These are phyloP conservation scores for Hippotragus niger DNA, from an alignment of 2,113 vertebrate genomes.

Conservation along the genomic window DNA sequence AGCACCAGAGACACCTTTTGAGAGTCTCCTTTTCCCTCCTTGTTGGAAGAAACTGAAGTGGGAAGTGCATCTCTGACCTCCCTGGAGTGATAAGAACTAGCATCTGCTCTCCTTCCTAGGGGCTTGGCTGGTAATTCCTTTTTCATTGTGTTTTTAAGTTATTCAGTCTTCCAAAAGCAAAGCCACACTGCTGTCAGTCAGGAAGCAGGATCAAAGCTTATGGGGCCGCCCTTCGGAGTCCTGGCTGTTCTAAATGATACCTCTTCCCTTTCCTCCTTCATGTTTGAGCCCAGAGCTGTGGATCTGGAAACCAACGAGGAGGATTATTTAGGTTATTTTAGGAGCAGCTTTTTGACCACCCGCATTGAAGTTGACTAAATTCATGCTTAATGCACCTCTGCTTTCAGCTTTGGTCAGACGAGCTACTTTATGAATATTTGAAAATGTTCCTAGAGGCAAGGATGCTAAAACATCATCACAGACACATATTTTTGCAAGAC, in stretches of 20 bases:
- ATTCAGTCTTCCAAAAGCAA: slow-evolving; percentile 59
- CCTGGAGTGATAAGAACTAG: not conserved
- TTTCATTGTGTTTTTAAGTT: slow-evolving; percentile 68
- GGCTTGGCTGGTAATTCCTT: slow-evolving; percentile 27
- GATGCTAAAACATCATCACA: slow-evolving; percentile 75
- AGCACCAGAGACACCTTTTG: not conserved
- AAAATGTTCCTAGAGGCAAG: slow-evolving; percentile 78
- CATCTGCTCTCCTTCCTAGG: slow-evolving; percentile 51
- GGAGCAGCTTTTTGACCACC: slow-evolving; percentile 69
- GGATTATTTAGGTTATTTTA: slow-evolving; percentile 72
- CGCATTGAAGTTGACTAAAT: slow-evolving; percentile 73
- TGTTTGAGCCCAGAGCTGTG: not conserved
- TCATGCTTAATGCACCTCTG: slow-evolving; percentile 76
- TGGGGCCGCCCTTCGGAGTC: slow-evolving; percentile 29
- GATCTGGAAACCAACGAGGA: slow-evolving; percentile 34
- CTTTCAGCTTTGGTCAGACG: slow-evolving; percentile 68
- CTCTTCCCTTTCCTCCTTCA: slow-evolving; percentile 39
- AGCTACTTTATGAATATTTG: slow-evolving; percentile 79
- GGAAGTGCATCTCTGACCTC: not conserved
- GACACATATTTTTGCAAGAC: slow-evolving; percentile 71
- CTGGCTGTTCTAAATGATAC: slow-evolving; percentile 56
- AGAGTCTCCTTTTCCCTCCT: not conserved
- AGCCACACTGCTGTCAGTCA: slow-evolving; percentile 62
- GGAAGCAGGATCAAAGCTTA: slow-evolving; percentile 61
- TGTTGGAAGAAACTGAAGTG: not conserved